Evolutionary conservation across 2,888 invertebrate genomes (phyloP).

Genomic region (Amblyjoppa proteus): DNA sequence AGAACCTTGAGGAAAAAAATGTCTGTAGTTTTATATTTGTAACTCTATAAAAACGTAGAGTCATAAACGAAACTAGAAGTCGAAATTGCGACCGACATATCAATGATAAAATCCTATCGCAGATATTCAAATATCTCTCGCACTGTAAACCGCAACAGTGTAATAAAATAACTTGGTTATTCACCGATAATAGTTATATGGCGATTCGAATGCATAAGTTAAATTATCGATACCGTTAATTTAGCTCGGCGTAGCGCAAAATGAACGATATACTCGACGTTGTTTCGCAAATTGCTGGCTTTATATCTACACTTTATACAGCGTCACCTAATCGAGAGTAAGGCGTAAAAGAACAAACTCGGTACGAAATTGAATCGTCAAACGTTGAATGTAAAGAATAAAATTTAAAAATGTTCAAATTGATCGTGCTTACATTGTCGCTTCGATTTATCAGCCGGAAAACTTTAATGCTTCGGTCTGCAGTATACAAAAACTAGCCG

Average conservation of each 20-base stretch:
- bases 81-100: background rate
- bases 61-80: background rate
- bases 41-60: background rate
- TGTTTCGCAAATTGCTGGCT: slow-evolving; percentile 10
- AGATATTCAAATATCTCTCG: slow-evolving; percentile 16
- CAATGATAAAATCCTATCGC: background rate
- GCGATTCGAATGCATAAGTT: slow-evolving; percentile 17
- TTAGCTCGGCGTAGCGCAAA: background rate
- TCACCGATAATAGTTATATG: slow-evolving; percentile 34
- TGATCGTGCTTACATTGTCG: slow-evolving; percentile 17
- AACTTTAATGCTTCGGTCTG: background rate
- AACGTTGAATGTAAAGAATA: background rate
- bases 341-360: background rate
- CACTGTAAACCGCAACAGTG: slow-evolving; percentile 18
- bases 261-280: background rate
- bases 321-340: slow-evolving; percentile 20
- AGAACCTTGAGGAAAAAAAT: background rate
- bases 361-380: slow-evolving; percentile 34
- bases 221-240: slow-evolving; percentile 5
- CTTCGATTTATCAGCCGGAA: background rate
- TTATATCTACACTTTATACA: background rate
- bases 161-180: slow-evolving; percentile 29
- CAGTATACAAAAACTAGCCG: slow-evolving; percentile 8
- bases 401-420: slow-evolving; percentile 15
- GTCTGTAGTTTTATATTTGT: background rate